Evolutionary conservation across 2,113 vertebrate species (phyloP).

Genomic region (Thinocorus orbignyianus): DNA sequence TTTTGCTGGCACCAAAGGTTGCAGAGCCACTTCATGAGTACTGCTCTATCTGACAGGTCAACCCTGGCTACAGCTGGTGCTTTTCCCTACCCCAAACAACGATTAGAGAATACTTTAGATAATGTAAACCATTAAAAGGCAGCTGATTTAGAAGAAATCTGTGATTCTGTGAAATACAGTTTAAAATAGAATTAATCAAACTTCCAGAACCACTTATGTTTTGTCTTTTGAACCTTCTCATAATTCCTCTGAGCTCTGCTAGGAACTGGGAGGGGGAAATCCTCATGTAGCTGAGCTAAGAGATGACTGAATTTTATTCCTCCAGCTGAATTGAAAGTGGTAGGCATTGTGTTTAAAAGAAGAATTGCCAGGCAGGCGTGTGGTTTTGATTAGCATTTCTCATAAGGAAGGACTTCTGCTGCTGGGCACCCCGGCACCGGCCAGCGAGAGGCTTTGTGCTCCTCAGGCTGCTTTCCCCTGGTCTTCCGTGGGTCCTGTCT

Average conservation of each 20-base stretch:
- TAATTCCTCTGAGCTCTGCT: background rate
- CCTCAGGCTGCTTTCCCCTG: accelerated
- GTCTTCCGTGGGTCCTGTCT: background rate
- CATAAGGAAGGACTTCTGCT: background rate
- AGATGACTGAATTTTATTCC: background rate
- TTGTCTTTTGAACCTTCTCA: background rate
- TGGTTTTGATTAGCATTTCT: background rate
- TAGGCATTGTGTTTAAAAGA: background rate
- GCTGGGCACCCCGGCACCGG: background rate
- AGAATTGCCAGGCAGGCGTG: background rate
- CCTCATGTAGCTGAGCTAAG: background rate
- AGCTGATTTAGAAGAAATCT: background rate
- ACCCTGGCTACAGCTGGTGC: background rate
- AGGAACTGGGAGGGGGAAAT: background rate
- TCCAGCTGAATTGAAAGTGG: background rate
- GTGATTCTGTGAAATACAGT: background rate
- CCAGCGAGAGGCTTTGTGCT: accelerated
- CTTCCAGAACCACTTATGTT: background rate
- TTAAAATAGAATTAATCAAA: background rate
- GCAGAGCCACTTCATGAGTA: background rate
- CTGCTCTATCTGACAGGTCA: background rate
- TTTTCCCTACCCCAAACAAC: background rate
- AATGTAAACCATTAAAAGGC: background rate
- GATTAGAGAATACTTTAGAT: background rate
- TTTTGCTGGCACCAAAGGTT: background rate